phyloP scores from a whole-genome alignment of 2,797 vertebrate genomes.

The Anolis apletophallus region DNA sequence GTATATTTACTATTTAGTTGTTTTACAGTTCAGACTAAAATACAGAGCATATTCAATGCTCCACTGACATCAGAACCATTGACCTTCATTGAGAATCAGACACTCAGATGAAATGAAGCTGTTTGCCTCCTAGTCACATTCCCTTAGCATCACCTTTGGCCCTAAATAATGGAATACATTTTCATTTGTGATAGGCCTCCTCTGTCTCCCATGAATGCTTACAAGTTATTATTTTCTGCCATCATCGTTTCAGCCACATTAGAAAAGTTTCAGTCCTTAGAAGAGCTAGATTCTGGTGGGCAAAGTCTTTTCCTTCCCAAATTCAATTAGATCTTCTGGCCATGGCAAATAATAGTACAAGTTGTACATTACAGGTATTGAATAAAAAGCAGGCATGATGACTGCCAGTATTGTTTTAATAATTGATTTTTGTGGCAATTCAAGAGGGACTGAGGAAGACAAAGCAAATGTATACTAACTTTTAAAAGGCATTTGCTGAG shows the following conservation, averaged over 20 bases:
- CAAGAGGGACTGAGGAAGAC: neutral
- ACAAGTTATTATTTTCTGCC: slow-evolving; percentile 32
- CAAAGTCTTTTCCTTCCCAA: slow-evolving; percentile 15
- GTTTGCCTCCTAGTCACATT: neutral
- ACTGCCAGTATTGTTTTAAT: neutral
- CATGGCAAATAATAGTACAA: slow-evolving; percentile 4
- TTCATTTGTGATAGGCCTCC: slow-evolving; percentile 32
- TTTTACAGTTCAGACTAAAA: too few relatives aligned
- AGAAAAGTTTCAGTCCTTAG: neutral
- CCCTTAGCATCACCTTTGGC: neutral
- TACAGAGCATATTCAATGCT: too few relatives aligned
- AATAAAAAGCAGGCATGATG: slow-evolving; percentile 12
- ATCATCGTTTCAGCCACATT: slow-evolving; percentile 27
- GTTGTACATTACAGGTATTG: slow-evolving; percentile 17
- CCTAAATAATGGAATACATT: neutral
- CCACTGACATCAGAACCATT: too few relatives aligned
- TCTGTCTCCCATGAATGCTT: slow-evolving; percentile 7
- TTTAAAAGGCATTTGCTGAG: slow-evolving; percentile 33
- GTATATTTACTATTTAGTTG: too few relatives aligned
- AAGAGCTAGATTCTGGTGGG: slow-evolving; percentile 28
- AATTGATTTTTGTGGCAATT: slow-evolving; percentile 11
- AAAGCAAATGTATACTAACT: neutral
- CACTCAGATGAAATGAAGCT: neutral
- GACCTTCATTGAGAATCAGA: too few relatives aligned
- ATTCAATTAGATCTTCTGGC: slow-evolving; percentile 16